Evolutionary conservation across 2,888 invertebrate genomes (phyloP), one percentile per base, ranked within the genome.

Genomic region (Caenorhabditis becei): DNA sequence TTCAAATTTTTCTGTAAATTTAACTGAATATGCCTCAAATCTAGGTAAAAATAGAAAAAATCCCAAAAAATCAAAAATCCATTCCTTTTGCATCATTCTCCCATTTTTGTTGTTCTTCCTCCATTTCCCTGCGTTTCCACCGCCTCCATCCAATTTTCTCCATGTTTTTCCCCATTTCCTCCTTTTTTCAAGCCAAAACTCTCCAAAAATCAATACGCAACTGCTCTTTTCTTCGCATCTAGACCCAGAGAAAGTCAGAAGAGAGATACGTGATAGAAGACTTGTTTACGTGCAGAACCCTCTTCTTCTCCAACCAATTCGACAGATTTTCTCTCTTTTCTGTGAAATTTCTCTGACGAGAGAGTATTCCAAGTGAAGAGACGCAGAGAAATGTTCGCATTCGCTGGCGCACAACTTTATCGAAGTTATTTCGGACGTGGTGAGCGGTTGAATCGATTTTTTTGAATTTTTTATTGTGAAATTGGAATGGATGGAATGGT

Each of bases 211-310:
- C 49, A 32, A 51, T 65, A 51, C 35, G 11, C 37, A n/a, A 18
- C 37, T 37, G 59, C 41, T n/a, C 41, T 4, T 32, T 32, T 32
- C 10, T 4, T 10, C 32, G 32, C 10, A 4, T 32, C 11, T 35
- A 62, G 54, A 72, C 7, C 35, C 14, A 28, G 70, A 70, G 54
- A 47, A 47, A 47, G 47, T 47, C 20, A 47, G 47, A 47, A n/a
- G 67, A 41, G 41, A 75, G 44, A 67, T 69, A 71, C 71, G 70
- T 71, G 71, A 78, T 41, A 61, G 32, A 35, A 24, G 53, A 53
- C 28, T 77, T 81, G 81, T 69, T 74, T 77, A 69, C 74, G 78
- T 66, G 79, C 70, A 37, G 72, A 75, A 72, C 47, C 35, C 67
- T 51, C 59, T 23, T 59, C 66, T 7, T 59, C 35, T 59, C 51